Conservation (phyloP, 1,140 invertebrate genomes). For the Musca domestica region DNA sequence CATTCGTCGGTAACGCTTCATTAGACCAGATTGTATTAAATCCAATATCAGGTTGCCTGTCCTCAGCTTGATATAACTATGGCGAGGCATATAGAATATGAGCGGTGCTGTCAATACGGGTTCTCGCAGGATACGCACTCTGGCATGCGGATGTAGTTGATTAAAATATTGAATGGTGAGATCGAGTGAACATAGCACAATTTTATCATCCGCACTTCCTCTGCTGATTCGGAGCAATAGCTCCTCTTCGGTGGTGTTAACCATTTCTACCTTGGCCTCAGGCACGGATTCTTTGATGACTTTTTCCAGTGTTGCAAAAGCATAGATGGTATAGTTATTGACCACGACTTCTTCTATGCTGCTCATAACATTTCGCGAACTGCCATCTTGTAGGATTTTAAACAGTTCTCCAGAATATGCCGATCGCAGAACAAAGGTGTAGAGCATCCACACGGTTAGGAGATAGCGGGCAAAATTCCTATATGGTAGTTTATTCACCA, state of each 20-base stretch:
- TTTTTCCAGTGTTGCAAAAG: conserved; percentile 30
- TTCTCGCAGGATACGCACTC: conserved; percentile 26
- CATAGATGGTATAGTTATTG: conserved; percentile 33
- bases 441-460: conserved; percentile 37
- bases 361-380: conserved; percentile 28
- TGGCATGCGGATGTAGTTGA: conserved; percentile 19
- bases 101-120: conserved; percentile 38
- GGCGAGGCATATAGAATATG: conserved; percentile 43
- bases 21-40: conserved; percentile 40
- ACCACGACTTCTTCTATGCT: conserved; percentile 32
- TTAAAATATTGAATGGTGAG: conserved; percentile 29
- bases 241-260: background rate
- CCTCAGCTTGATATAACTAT: conserved; percentile 37
- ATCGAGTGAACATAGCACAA: conserved; percentile 33
- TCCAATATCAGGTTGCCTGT: conserved; percentile 36
- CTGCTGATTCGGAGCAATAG: conserved; percentile 1
- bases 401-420: conserved; percentile 46
- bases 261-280: background rate
- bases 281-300: conserved; percentile 26
- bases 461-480: conserved; percentile 42
- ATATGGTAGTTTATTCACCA: conserved; percentile 25
- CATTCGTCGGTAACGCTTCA: background rate
- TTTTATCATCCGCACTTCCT: conserved; percentile 25
- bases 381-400: conserved; percentile 40
- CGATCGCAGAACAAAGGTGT: conserved; percentile 38